Evolutionary conservation across 2,888 invertebrate species (phyloP).

Genomic region (Diarsia dahlii): DNA sequence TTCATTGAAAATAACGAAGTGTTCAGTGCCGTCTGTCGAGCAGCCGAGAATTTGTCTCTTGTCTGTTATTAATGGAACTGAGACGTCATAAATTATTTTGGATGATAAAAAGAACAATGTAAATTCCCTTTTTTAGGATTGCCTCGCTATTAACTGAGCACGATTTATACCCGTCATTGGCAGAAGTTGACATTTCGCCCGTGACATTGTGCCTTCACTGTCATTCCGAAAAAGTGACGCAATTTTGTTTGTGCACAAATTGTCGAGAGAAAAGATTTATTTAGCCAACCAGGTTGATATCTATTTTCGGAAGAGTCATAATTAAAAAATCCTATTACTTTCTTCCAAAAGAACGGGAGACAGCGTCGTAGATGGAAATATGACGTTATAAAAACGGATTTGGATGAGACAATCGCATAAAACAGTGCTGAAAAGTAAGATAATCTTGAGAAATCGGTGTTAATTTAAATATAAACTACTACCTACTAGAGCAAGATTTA

Average conservation of each 20-base stretch:
- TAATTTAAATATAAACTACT: no score
- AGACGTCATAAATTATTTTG: conserved; percentile 71
- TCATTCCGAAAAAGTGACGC: no score
- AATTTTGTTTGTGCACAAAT: no score
- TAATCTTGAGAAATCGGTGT: no score
- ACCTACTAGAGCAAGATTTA: no score
- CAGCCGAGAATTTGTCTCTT: conserved; percentile 63
- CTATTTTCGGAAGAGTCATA: background rate
- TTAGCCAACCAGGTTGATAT: no score
- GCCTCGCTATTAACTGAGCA: conserved; percentile 49
- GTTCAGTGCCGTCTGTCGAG: conserved; percentile 70
- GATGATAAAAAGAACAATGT: conserved; percentile 78
- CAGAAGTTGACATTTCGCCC: conserved; percentile 39
- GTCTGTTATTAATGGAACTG: conserved; percentile 75
- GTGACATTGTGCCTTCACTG: background rate
- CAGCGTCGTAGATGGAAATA: no score
- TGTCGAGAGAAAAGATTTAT: no score
- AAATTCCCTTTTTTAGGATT: conserved; percentile 74
- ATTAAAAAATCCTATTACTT: background rate
- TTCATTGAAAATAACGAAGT: conserved; percentile 79
- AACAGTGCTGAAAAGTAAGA: no score
- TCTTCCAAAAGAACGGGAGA: background rate
- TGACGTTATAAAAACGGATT: no score
- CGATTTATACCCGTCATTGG: conserved; percentile 73
- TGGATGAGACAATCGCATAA: no score